phyloP scores from a whole-genome alignment of 2,113 vertebrate species.

The Clupea harengus region DNA sequence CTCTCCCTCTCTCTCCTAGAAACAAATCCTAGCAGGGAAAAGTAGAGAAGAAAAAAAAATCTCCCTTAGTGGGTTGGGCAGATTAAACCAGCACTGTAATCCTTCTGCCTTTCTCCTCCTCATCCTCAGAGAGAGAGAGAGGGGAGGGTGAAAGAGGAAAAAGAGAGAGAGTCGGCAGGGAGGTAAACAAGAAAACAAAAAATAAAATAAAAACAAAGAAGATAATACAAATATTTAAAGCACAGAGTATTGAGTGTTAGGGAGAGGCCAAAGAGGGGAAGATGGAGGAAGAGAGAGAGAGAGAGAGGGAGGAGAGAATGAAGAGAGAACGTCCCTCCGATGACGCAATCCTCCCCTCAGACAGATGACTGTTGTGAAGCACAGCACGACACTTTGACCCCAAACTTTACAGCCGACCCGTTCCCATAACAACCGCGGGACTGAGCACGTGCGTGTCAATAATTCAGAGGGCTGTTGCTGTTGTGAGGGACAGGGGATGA shows the following conservation, averaged over 20 bases:
- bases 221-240: constrained; percentile 34
- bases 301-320: constrained; percentile 38
- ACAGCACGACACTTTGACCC: background rate
- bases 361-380: constrained; percentile 31
- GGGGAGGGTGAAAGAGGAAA: background rate
- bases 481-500: background rate
- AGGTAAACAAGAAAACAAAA: constrained; percentile 4
- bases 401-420: background rate
- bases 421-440: background rate
- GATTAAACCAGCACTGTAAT: constrained; percentile 52
- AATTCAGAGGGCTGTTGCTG: background rate
- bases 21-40: background rate
- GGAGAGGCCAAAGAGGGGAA: constrained; percentile 30
- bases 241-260: background rate
- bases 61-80: constrained; percentile 44
- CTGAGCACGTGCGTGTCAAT: background rate
- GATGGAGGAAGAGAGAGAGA: constrained; percentile 18
- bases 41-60: constrained; percentile 17
- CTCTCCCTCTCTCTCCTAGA: constrained; percentile 19
- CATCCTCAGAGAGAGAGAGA: constrained; percentile 31
- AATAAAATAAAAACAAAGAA: background rate
- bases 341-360: no score
- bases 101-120: constrained; percentile 49
- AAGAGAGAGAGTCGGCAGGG: constrained; percentile 22
- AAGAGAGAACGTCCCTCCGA: background rate